Evolutionary conservation across 2,888 invertebrate species (phyloP), one percentile per base, ranked within the genome.

Genomic region (Hirtodrosophila histrioides): DNA sequence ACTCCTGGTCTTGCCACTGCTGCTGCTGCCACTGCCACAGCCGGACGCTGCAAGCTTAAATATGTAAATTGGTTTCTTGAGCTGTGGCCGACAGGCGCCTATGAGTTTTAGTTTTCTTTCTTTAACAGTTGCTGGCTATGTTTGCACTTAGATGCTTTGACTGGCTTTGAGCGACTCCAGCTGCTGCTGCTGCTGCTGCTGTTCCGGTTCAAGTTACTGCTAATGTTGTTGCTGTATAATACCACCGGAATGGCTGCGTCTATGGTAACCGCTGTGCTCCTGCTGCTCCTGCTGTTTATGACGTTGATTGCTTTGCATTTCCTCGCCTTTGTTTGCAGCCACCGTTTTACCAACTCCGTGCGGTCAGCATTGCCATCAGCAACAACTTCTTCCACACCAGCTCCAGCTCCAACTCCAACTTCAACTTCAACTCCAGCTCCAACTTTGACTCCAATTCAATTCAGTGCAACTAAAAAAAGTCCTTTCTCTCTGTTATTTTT

Each of bases 231-330:
- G 46, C 36, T 45, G 27, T 46, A 17, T 23, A 50, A 17, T 17
- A 58, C 31, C 44, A 46, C 39, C 54, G 54, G 44, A 46, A 64
- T 41, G 46, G 66, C 36, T 54, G 48, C 60, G 40, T 63, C 58
- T 54, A 46, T 41, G 50, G 33, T 41, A 40, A 27, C 36, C 39
- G 46, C 29, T 53, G n/a, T 46, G 45, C 33, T 54, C 11, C 37
- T 64, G 46, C 41, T 53, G 61, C 54, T 46, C 41, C 67, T 79
- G 62, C 73, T 80, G 78, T 50, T 81, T 78, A 78, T 78, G 78
- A 82, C 72, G 82, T 78, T 82, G 82, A 81, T 82, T 87, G 76
- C 88, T 85, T 83, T 71, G 83, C 83, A 87, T 83, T 73, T 78
- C 88, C 88, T 64, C 56, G 65, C 60, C 62, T 73, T 62, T 81